Evolutionary conservation across 2,113 vertebrate species (phyloP).

Genomic region (Butorides virescens): DNA sequence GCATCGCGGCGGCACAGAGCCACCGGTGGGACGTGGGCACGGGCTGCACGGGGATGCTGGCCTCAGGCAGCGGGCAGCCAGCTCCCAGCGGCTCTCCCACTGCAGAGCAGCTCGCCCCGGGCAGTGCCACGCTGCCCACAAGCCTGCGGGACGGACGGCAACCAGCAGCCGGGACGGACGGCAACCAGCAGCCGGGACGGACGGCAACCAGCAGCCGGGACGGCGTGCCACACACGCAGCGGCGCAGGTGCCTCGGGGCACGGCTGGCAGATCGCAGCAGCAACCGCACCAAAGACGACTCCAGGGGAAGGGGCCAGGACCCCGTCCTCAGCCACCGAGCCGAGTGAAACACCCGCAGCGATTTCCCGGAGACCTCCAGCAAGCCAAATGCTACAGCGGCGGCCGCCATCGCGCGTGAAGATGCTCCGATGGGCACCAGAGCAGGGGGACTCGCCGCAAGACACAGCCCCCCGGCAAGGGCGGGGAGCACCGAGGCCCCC

Average conservation of each 20-base stretch:
- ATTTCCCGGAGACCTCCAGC: not conserved
- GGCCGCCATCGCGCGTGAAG: accelerated
- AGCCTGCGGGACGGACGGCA: not conserved
- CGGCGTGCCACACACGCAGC: accelerated
- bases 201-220: not conserved
- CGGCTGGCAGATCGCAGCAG: accelerated
- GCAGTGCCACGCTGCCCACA: not conserved
- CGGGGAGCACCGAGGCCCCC: accelerated
- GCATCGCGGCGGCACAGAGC: accelerated
- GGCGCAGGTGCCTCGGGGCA: accelerated
- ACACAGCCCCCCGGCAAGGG: not conserved
- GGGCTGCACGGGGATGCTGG: accelerated
- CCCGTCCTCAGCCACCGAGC: not conserved
- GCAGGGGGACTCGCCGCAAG: not conserved
- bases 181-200: no score
- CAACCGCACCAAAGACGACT: not conserved
- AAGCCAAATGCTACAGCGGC: not conserved
- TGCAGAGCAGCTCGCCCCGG: accelerated
- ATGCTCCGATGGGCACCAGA: not conserved
- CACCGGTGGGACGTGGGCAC: accelerated
- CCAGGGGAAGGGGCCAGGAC: not conserved
- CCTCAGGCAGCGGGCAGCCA: accelerated
- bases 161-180: not conserved
- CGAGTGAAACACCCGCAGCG: accelerated
- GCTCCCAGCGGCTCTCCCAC: accelerated